Conservation (phyloP, 2,113 vertebrate species). For the Pollachius pollachius region DNA sequence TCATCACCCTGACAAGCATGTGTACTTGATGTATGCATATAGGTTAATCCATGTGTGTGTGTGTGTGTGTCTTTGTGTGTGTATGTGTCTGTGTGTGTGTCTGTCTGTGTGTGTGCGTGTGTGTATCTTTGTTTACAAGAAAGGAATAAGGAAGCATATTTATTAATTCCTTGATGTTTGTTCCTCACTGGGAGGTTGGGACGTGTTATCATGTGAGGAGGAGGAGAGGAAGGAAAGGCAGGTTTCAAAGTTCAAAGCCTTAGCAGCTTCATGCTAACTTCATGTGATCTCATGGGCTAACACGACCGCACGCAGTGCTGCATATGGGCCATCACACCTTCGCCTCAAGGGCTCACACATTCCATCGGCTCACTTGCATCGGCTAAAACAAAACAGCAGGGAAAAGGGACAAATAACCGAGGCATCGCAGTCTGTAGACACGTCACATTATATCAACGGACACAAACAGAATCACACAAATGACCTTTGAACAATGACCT, state of each 20-base stretch:
- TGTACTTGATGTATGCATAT: slow-evolving; percentile 25
- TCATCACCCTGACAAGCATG: slow-evolving; percentile 31
- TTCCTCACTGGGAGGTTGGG: too few species aligned
- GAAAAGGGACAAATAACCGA: background rate
- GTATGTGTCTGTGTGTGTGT: slow-evolving; percentile 6
- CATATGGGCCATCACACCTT: slow-evolving; percentile 5
- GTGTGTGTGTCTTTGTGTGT: background rate
- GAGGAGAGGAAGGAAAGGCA: slow-evolving; percentile 12
- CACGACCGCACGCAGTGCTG: slow-evolving; percentile 16
- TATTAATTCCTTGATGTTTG: too few species aligned
- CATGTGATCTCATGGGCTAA: slow-evolving; percentile 18
- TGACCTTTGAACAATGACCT: slow-evolving; percentile 21
- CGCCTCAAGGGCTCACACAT: slow-evolving; percentile 3
- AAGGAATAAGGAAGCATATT: background rate
- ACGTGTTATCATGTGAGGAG: too few species aligned
- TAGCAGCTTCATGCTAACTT: slow-evolving; percentile 38
- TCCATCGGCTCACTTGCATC: background rate
- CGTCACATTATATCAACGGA: background rate
- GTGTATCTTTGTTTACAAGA: background rate
- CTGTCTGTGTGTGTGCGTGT: slow-evolving; percentile 10
- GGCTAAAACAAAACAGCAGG: background rate
- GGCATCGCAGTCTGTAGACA: background rate
- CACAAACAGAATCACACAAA: background rate
- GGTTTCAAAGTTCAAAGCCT: slow-evolving; percentile 18
- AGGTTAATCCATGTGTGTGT: slow-evolving; percentile 28